Conservation (phyloP, 2,888 invertebrate genomes). For the Trisateles emortualis region DNA sequence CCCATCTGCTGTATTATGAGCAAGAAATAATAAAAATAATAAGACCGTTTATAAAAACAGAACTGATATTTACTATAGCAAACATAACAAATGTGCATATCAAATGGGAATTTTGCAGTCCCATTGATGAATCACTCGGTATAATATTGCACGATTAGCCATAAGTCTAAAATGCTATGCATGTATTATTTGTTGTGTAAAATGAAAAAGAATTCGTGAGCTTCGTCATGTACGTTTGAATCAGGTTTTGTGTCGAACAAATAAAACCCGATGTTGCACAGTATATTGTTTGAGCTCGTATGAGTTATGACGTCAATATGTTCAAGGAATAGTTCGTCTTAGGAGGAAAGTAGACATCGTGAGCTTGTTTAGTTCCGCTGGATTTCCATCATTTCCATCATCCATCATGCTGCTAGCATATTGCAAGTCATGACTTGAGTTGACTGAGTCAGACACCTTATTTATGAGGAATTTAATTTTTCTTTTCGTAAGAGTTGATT, state of each 20-base stretch:
- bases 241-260: not conserved
- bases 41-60: no score
- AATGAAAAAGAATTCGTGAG: conserved; percentile 21
- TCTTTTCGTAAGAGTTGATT: no score
- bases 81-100: no score
- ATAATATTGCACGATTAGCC: not conserved
- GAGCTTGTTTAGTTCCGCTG: not conserved
- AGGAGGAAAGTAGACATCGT: not conserved
- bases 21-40: no score
- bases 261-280: not conserved
- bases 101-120: not conserved
- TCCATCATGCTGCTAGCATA: not conserved
- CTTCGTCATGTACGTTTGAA: conserved; percentile 12
- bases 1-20: no score
- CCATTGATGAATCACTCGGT: not conserved
- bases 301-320: conserved; percentile 12
- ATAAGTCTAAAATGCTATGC: not conserved
- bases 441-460: no score
- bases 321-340: not conserved
- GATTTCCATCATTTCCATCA: not conserved
- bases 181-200: not conserved
- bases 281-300: not conserved
- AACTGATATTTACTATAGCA: no score
- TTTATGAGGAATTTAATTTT: no score
- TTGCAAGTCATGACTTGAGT: no score